Conservation (phyloP, 2,113 vertebrate species). For the Thunnus thynnus region DNA sequence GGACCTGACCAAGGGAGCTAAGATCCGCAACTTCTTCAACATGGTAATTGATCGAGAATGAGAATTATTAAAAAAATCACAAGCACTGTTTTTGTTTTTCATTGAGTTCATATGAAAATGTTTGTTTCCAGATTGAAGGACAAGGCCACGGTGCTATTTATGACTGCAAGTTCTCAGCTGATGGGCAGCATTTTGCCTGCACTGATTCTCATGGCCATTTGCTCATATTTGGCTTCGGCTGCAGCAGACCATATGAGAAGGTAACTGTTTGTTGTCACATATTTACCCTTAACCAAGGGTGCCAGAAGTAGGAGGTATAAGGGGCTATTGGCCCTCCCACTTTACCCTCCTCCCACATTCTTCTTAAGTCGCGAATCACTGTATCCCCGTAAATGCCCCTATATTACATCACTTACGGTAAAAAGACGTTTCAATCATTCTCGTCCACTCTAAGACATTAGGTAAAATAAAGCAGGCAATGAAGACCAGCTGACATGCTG, state of each 20-base stretch:
- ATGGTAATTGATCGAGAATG: slow-evolving; percentile 88
- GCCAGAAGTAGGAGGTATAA: too few species aligned
- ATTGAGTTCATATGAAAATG: not conserved
- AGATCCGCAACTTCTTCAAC: slow-evolving; percentile 98
- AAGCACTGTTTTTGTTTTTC: not conserved
- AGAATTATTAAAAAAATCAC: not conserved
- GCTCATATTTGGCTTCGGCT: slow-evolving; percentile 97
- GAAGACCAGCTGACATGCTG: too few species aligned
- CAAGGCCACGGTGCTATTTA: slow-evolving; percentile 98
- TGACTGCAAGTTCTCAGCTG: slow-evolving; percentile 98
- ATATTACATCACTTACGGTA: too few species aligned
- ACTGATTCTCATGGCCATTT: slow-evolving; percentile 98
- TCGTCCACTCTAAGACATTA: too few species aligned
- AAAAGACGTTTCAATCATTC: too few species aligned
- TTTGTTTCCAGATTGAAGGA: slow-evolving; percentile 92
- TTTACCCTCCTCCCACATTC: too few species aligned
- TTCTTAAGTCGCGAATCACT: too few species aligned
- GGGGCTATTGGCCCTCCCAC: too few species aligned
- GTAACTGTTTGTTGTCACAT: slow-evolving; percentile 71
- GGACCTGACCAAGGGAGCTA: slow-evolving; percentile 94
- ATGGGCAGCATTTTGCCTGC: slow-evolving; percentile 98
- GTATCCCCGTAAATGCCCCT: too few species aligned
- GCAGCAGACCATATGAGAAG: slow-evolving; percentile 95
- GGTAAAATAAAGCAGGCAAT: too few species aligned
- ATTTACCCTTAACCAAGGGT: not conserved